These are phyloP conservation scores for Oreochromis niloticus DNA, from an alignment of 2,113 vertebrate species.

Conservation along the genomic window DNA sequence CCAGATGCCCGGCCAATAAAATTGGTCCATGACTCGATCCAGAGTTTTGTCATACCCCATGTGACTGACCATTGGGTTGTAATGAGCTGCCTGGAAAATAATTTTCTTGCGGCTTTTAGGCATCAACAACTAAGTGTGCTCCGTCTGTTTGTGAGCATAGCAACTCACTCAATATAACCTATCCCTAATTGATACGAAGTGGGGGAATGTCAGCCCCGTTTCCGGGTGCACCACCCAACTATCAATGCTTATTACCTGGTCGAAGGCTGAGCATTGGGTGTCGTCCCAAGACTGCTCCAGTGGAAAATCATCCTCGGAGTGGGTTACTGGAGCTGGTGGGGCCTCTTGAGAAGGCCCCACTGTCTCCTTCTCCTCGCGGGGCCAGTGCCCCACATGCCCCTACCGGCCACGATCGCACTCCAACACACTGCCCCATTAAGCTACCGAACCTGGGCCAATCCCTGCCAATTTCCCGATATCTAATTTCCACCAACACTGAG, in stretches of 20 bases:
- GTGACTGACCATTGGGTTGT: background rate
- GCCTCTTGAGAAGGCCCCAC: background rate
- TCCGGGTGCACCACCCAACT: background rate
- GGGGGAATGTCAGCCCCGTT: background rate
- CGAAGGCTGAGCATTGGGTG: background rate
- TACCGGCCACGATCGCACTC: background rate
- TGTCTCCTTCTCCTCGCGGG: background rate
- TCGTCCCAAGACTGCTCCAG: background rate
- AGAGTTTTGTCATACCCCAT: background rate
- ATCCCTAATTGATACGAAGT: background rate
- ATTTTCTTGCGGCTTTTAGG: background rate
- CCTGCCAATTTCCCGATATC: background rate
- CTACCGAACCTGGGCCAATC: background rate
- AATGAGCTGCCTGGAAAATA: background rate
- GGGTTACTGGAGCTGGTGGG: background rate
- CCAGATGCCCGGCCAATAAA: background rate
- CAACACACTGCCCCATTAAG: background rate
- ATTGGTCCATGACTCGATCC: background rate
- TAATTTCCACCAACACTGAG: background rate
- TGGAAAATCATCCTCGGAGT: background rate
- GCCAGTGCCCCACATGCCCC: background rate
- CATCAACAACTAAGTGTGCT: background rate
- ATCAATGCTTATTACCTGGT: background rate
- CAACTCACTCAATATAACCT: background rate
- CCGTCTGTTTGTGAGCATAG: background rate